Evolutionary conservation across 2,888 invertebrate genomes (phyloP).

Genomic region (Caenorhabditis sp.): DNA sequence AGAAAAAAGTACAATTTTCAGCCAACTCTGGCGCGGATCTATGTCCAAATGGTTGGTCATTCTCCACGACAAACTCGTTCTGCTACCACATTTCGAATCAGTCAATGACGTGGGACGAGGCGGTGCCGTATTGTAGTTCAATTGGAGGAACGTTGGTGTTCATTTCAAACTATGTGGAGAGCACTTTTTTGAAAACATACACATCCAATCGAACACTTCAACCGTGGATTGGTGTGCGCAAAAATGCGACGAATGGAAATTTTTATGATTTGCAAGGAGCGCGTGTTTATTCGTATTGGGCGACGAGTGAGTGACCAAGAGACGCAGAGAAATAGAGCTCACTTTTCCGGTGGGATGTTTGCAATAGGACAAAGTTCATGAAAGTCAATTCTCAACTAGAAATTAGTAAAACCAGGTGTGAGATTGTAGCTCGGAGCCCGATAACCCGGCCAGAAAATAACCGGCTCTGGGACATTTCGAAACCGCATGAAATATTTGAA

Average conservation of each 20-base stretch:
- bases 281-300: neutral
- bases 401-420: no score
- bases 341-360: no score
- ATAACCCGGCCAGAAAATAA: no score
- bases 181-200: slow-evolving; percentile 8
- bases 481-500: no score
- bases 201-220: slow-evolving; percentile 7
- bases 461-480: no score
- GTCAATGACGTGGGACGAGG: slow-evolving; percentile 17
- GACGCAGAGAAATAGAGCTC: no score
- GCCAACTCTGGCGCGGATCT: slow-evolving; percentile 3
- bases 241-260: slow-evolving; percentile 11
- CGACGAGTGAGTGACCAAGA: neutral
- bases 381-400: no score
- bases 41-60: slow-evolving; percentile 24
- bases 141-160: slow-evolving; percentile 15
- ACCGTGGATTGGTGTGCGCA: slow-evolving; percentile 26
- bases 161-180: slow-evolving; percentile 6
- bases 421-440: no score
- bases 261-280: slow-evolving; percentile 20
- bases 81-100: slow-evolving; percentile 21
- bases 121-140: slow-evolving; percentile 14
- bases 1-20: no score
- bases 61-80: slow-evolving; percentile 17
- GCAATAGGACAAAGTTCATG: no score